phyloP scores from a whole-genome alignment of 2,888 invertebrate genomes.

The Adineta ricciae region DNA sequence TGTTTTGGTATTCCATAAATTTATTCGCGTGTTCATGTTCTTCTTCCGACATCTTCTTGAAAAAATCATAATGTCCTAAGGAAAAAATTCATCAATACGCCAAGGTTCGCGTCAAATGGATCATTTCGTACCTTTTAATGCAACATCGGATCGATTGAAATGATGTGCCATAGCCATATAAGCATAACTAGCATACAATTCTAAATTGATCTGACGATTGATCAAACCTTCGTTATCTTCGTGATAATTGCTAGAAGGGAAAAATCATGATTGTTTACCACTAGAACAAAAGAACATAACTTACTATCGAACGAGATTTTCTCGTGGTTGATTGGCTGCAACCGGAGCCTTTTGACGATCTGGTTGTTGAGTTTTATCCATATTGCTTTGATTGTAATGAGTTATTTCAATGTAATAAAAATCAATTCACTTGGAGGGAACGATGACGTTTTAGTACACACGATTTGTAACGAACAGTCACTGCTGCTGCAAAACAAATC shows the following conservation, averaged over 20 bases:
- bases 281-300: not conserved
- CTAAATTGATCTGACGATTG: constrained; percentile 32
- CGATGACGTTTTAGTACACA: not conserved
- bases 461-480: constrained; percentile 7
- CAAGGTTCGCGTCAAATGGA: too few relatives aligned
- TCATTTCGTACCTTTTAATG: constrained; percentile 51
- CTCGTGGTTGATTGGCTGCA: not conserved
- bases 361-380: not conserved
- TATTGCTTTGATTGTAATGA: not conserved
- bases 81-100: not conserved
- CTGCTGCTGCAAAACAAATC: constrained; percentile 9
- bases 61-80: constrained; percentile 57
- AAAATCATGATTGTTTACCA: too few relatives aligned
- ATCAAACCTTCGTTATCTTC: constrained; percentile 27
- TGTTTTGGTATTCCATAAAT: constrained; percentile 55
- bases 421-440: not conserved
- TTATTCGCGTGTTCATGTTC: constrained; percentile 70
- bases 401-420: not conserved
- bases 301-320: not conserved
- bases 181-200: constrained; percentile 30
- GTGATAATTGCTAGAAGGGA: constrained; percentile 27
- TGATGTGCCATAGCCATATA: constrained; percentile 57
- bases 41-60: constrained; percentile 64
- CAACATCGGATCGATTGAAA: constrained; percentile 72
- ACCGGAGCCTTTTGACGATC: not conserved